Evolutionary conservation across 2,888 invertebrate genomes (phyloP), one percentile per base, ranked within the genome.

Genomic region (Dicycla oo): DNA sequence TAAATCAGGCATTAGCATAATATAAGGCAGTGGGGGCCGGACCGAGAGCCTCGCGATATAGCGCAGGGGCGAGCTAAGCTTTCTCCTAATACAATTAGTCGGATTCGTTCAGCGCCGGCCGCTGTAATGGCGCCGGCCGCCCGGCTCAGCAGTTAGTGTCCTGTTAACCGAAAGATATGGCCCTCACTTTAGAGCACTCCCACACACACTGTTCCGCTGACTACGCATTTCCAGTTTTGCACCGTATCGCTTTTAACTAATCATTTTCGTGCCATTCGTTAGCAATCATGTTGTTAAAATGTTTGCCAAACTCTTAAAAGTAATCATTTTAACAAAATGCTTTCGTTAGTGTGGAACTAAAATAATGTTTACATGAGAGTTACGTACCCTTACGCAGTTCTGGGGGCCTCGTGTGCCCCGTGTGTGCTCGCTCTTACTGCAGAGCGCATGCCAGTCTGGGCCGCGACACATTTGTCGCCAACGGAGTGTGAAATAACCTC

Each of bases 1-100:
- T 84, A 83, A 86, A 81, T 75, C 64, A 67, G 67, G 51, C 34
- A 77, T 86, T 84, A 81, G 57, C 82, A 84, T 84, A 70, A 75
- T 73, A 73, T 80, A 67, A 47, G 60, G 60, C 53, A 60, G 61
- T 40, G 53, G 53, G 69, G 56, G 47, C 45, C 3, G 53, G 62
- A n/a, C 63, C 3, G 51, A 45, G 51, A 47, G 40, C 43, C 26
- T 66, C 30, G 53, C 73, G 60, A 60, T 70, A 82, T 61, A 54
- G 43, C 20, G 34, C 23, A 56, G 57, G 60, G 45, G 64, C 57
- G 26, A 62, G 47, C 49, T 68, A 56, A 60, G 69, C 80, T 75
- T 71, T 65, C 49, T 60, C 51, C 66, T 72, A 78, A 83, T 68
- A 70, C 65, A 83, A 85, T 85, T 80, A 76, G 75, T 65, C 54